Evolutionary conservation across 2,888 invertebrate genomes (phyloP), one percentile per base, ranked within the genome.

Genomic region (Abrostola tripartita): DNA sequence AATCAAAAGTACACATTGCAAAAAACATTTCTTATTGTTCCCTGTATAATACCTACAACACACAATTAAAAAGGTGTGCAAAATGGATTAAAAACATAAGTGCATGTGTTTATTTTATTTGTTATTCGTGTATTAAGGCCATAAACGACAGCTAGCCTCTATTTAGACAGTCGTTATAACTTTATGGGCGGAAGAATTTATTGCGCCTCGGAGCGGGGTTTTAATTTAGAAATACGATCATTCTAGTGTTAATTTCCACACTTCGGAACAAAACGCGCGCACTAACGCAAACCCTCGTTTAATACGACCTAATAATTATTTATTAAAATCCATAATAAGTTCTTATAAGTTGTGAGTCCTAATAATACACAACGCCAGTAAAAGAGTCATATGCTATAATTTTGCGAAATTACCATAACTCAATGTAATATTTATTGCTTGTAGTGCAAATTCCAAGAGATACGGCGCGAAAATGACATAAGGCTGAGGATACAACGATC

Each of bases 401-500:
- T 88, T 82, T 76, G 81, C 79, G 71, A 84, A 89, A 90, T 88
- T 88, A 89, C 88, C 92, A 91, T 91, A 92, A 92, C 90, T 93
- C 90, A 91, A 88, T 89, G 87, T 81, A 78, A 88, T 89, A 90
- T 93, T 92, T 93, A 93, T 91, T 90, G 89, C 90, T 85, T 85
- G 91, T 89, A 89, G 89, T 90, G 89, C 90, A 89, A 89, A 92
- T 91, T 92, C 92, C 87, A 82, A 89, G 91, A 90, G 90, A 91
- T 92, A 91, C 85, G 87, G 92, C 85, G 90, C 91, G 90, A 89
- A 89, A 93, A 92, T 94, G 93, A 93, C 93, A 93, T 92, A 92
- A 92, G 93, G 90, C 89, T 81, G 92, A 90, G 88, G 93, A 93
- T 93, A 93, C 93, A 90, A 93, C 94, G 92, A 94, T 94, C 94